Conservation (phyloP, 2,113 vertebrate genomes). For the Turnix velox region DNA sequence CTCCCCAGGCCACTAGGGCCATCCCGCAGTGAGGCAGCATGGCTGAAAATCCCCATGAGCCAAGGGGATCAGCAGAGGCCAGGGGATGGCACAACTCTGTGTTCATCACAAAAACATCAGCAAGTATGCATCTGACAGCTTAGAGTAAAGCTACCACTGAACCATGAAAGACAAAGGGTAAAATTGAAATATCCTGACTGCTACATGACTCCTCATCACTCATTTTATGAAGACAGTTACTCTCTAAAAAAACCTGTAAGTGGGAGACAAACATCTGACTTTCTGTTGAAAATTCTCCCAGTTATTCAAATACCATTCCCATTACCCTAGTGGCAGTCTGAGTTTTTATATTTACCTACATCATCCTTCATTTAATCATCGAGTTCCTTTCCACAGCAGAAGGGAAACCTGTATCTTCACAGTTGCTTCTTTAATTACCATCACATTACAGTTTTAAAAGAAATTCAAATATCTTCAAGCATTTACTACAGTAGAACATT, state of each 20-base stretch:
- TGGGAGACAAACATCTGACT: neutral
- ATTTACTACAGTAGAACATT: neutral
- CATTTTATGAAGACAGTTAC: neutral
- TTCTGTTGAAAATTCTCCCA: neutral
- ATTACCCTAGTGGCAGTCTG: neutral
- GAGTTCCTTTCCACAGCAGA: neutral
- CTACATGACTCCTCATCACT: neutral
- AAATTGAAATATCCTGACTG: neutral
- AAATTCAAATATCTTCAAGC: neutral
- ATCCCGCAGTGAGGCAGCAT: accelerated
- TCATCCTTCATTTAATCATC: neutral
- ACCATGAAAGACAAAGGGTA: neutral
- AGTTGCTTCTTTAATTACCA: neutral
- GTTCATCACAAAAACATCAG: neutral
- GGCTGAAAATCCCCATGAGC: neutral
- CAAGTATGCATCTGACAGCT: accelerated
- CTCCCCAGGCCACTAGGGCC: no score
- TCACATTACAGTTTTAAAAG: neutral
- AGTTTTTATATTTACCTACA: neutral
- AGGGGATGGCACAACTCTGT: neutral
- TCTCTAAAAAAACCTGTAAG: neutral
- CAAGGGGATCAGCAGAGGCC: no score
- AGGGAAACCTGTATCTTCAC: neutral
- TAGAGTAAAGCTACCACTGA: neutral
- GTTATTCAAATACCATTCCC: neutral